phyloP scores from a whole-genome alignment of 2,888 invertebrate species.

The Elaeidobius kamerunicus region DNA sequence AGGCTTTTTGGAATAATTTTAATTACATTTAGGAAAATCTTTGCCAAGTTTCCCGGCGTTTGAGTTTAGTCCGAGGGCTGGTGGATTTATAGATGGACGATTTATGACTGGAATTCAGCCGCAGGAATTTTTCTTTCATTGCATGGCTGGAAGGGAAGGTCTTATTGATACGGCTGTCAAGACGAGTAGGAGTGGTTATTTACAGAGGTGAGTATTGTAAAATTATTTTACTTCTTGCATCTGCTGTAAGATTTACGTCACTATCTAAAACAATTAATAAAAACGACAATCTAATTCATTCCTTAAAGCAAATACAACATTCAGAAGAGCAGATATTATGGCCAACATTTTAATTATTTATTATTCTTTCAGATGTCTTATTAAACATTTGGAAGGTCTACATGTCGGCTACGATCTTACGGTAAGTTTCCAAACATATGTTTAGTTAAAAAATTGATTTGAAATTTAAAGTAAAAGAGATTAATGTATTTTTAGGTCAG shows the following conservation, averaged over 20 bases:
- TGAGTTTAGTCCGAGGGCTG: slow-evolving; percentile 86
- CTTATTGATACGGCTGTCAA: slow-evolving; percentile 99
- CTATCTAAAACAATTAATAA: no score
- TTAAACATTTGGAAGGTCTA: slow-evolving; percentile 97
- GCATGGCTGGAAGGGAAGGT: slow-evolving; percentile 99
- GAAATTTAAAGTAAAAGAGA: not conserved
- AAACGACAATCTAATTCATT: no score
- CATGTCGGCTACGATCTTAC: slow-evolving; percentile 90
- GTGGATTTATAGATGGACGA: slow-evolving; percentile 94
- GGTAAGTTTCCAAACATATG: slow-evolving; percentile 56
- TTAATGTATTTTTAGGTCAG: slow-evolving; percentile 47
- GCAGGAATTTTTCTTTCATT: slow-evolving; percentile 98
- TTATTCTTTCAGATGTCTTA: slow-evolving; percentile 65
- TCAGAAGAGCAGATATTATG: no score
- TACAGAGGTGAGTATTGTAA: slow-evolving; percentile 67
- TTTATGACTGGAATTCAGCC: slow-evolving; percentile 97
- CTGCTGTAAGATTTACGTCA: no score
- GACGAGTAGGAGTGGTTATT: slow-evolving; percentile 96
- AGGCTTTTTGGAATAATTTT: not conserved
- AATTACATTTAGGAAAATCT: slow-evolving; percentile 50
- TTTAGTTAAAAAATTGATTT: not conserved
- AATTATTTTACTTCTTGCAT: no score
- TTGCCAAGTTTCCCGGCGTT: slow-evolving; percentile 90
- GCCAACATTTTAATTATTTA: not conserved
- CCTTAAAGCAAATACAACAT: no score